Evolutionary conservation across 1,140 invertebrate genomes (phyloP), one percentile per base, ranked within the genome.

Genomic region (Macrobrachium nipponense): DNA sequence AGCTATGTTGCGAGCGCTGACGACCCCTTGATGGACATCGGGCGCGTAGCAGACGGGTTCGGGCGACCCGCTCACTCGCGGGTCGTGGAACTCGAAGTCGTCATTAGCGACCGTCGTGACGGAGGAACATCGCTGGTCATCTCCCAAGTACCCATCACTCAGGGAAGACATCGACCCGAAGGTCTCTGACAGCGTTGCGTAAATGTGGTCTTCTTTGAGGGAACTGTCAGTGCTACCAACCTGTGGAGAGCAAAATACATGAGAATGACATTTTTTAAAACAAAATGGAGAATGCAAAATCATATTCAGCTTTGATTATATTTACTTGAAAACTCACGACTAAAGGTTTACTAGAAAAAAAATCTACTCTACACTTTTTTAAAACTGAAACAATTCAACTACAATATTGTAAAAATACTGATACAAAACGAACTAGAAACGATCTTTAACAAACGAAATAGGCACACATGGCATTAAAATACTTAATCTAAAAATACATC

Each of bases 71-170:
- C 85, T 85, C 12, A 88, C 82, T 7, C 89, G 72, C 0, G 89
- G 89, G 62, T 90, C 89, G 87, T 93, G 94, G 89, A 93, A 94
- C 87, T 94, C 94, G 87, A 94, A 94, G 89, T 94, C 94, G 87
- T 94, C 93, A 88, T 94, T 94, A 15, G 93, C 94, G 59, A 93
- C 93, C 0, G 94, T 94, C 6, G 94, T 94, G 18, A 94, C 94
- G 11, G 94, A 94, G 82, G 88, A 82, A 66, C 88, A 89, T 17
- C 90, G 88, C 68, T 88, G 83, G 60, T 90, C 88, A 18, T 89
- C 88, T 27, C 88, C 88, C 20, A 89, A 83, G 76, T 66, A 89
- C 10, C 84, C 87, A 70, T 89, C 89, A 75, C 88, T 89, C 44
- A 89, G 82, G 20, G 88, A 73, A 90, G 90, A 59, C 91, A 92